These are phyloP conservation scores for Phyto melanocephala DNA, from an alignment of 2,888 invertebrate genomes.

Conservation along the genomic window DNA sequence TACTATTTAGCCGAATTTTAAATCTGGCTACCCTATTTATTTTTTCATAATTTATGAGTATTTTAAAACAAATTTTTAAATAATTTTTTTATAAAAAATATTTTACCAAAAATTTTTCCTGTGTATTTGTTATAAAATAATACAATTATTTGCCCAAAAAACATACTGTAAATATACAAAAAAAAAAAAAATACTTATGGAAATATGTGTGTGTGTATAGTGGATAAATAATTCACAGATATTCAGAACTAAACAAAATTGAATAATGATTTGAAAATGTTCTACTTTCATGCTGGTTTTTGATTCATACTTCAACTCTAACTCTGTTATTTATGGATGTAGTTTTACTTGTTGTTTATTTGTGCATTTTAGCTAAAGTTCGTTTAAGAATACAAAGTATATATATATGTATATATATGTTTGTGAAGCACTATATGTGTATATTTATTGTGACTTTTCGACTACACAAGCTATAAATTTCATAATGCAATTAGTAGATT, in stretches of 20 bases:
- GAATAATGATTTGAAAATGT: slow-evolving; percentile 50
- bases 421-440: background rate
- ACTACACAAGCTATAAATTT: slow-evolving; percentile 61
- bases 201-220: too few species aligned
- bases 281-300: slow-evolving; percentile 23
- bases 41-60: too few species aligned
- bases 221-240: background rate
- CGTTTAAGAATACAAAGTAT: background rate
- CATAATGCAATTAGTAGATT: slow-evolving; percentile 63
- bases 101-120: too few species aligned
- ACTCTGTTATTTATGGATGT: background rate
- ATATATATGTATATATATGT: background rate
- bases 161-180: background rate
- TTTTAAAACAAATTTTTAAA: too few species aligned
- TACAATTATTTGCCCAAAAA: background rate
- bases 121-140: background rate
- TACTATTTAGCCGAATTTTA: too few species aligned
- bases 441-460: slow-evolving; percentile 32
- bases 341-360: background rate
- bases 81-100: too few species aligned
- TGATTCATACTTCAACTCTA: slow-evolving; percentile 12
- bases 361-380: slow-evolving; percentile 16
- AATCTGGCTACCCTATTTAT: too few species aligned
- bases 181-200: background rate
- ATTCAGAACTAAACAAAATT: slow-evolving; percentile 40